These are phyloP conservation scores for Catagonus wagneri DNA, from an alignment of 2,113 vertebrate genomes.

Conservation along the genomic window DNA sequence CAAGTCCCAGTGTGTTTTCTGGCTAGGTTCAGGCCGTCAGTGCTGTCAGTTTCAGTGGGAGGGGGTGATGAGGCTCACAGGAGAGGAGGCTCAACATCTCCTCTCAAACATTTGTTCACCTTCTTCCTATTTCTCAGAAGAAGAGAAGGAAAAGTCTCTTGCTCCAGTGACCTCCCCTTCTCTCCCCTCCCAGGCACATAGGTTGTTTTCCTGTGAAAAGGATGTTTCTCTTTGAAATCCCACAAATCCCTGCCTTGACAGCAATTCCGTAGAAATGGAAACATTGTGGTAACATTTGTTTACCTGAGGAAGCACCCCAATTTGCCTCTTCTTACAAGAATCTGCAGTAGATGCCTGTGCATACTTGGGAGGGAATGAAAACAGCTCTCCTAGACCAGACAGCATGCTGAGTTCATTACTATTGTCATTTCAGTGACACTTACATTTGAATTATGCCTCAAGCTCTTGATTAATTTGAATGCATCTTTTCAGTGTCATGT, in stretches of 20 bases:
- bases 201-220: background rate
- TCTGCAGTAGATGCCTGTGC: background rate
- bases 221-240: background rate
- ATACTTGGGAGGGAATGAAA: background rate
- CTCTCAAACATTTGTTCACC: background rate
- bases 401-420: background rate
- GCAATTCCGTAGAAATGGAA: background rate
- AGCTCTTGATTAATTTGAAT: constrained; percentile 42
- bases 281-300: background rate
- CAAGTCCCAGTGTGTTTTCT: too few relatives aligned
- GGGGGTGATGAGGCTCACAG: rapidly evolving
- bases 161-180: background rate
- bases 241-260: background rate
- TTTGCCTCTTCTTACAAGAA: background rate
- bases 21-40: too few relatives aligned
- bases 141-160: background rate
- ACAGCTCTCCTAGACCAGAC: background rate
- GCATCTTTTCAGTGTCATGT: constrained; percentile 12
- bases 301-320: background rate
- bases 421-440: constrained; percentile 10
- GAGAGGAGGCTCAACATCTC: background rate
- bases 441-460: background rate
- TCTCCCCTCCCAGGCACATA: background rate
- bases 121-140: background rate
- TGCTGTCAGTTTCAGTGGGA: too few relatives aligned